Evolutionary conservation across 2,888 invertebrate species (phyloP).

Genomic region (Archaeoteleia sp.): DNA sequence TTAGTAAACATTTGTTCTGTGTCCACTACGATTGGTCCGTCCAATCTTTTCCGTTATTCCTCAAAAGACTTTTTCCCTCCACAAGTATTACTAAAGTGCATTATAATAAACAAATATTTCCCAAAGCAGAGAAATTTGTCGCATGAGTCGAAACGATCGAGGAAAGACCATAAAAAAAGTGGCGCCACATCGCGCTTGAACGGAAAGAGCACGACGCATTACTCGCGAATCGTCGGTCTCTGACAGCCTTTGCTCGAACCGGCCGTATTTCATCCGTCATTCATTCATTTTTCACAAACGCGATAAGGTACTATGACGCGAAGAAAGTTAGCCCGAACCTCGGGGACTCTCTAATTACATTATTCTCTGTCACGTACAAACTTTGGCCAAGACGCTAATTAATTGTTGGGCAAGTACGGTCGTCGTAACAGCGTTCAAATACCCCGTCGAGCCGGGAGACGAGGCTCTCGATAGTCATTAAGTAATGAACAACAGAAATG

Average conservation of each 20-base stretch:
- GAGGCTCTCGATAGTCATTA: constrained; percentile 44
- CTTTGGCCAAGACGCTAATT: constrained; percentile 52
- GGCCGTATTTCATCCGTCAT: constrained; percentile 58
- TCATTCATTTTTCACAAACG: constrained; percentile 61
- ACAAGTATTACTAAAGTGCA: too few relatives aligned
- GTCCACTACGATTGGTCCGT: too few relatives aligned
- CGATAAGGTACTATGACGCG: constrained; percentile 32
- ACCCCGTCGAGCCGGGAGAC: constrained; percentile 24
- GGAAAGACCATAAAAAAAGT: constrained; percentile 43
- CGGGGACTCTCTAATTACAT: constrained; percentile 58
- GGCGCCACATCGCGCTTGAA: constrained; percentile 35
- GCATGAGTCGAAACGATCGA: constrained; percentile 31
- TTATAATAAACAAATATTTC: too few relatives aligned
- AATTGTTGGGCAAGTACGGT: constrained; percentile 44
- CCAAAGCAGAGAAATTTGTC: too few relatives aligned
- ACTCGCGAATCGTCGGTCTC: constrained; percentile 56
- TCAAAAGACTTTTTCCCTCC: too few relatives aligned
- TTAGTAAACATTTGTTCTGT: too few relatives aligned
- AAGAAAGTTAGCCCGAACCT: constrained; percentile 53
- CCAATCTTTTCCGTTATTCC: too few relatives aligned
- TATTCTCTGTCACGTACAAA: constrained; percentile 58
- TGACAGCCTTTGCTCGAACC: constrained; percentile 43
- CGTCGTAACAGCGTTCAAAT: constrained; percentile 27
- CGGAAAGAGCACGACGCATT: constrained; percentile 48
- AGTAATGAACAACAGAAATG: constrained; percentile 44